phyloP scores from a whole-genome alignment of 2,888 invertebrate species.

The Siphonodentalium dalli region DNA sequence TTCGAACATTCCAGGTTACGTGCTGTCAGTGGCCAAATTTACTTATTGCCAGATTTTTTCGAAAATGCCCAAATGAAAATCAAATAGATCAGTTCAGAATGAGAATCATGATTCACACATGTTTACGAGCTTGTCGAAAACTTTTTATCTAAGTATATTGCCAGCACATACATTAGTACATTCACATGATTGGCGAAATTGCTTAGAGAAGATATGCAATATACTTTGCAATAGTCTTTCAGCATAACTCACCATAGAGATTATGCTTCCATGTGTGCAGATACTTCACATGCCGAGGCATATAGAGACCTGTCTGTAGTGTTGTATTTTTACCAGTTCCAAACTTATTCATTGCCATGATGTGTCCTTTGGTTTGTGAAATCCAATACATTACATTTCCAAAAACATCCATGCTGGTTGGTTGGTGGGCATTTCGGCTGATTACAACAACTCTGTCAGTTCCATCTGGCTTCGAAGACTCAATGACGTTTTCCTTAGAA shows the following conservation, averaged over 20 bases:
- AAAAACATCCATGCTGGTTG: conserved; percentile 89
- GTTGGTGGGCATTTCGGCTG: conserved; percentile 73
- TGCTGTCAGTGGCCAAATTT: too few species aligned
- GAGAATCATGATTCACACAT: too few species aligned
- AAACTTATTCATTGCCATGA: conserved; percentile 93
- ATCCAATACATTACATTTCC: conserved; percentile 93
- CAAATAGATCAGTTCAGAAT: too few species aligned
- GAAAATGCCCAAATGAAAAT: too few species aligned
- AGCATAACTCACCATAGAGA: conserved; percentile 67
- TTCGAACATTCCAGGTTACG: too few species aligned
- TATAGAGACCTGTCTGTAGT: conserved; percentile 82
- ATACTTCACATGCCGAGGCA: conserved; percentile 82
- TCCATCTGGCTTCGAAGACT: conserved; percentile 60
- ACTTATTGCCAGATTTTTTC: too few species aligned
- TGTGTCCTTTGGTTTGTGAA: conserved; percentile 85
- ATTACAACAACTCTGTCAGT: conserved; percentile 50
- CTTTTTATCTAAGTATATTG: not conserved
- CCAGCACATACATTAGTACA: too few species aligned
- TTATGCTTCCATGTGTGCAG: conserved; percentile 87
- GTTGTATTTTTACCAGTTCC: conserved; percentile 89
- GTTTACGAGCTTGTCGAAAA: not conserved
- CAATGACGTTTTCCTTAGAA: conserved; percentile 72
- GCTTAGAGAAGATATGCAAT: too few species aligned
- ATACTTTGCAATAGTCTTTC: too few species aligned
- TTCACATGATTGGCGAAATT: too few species aligned